Conservation (phyloP, 2,797 vertebrate species). For the Florisuga fusca region DNA sequence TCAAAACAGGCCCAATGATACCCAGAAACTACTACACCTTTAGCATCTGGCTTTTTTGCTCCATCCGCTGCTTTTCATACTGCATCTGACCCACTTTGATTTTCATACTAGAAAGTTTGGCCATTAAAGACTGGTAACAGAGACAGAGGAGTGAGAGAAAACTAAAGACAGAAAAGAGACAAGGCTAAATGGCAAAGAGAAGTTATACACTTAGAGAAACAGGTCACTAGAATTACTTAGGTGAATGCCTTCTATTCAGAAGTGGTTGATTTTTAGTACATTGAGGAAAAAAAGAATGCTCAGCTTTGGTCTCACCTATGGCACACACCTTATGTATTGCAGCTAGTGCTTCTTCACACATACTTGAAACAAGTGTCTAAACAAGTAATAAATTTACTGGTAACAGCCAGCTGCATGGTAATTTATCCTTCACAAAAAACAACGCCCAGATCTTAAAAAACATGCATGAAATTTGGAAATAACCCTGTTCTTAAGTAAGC, state of each 20-base stretch:
- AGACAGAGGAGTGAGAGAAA: constrained; percentile 81
- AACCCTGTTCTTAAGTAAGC: neutral
- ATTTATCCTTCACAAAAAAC: neutral
- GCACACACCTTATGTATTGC: neutral
- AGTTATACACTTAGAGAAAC: constrained; percentile 56
- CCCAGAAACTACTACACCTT: constrained; percentile 88
- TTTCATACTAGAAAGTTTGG: constrained; percentile 99
- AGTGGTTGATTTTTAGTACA: neutral
- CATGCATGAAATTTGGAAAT: neutral
- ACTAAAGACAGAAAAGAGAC: constrained; percentile 78
- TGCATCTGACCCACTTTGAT: constrained; percentile 99
- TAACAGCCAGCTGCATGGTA: neutral
- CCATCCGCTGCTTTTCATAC: constrained; percentile 97
- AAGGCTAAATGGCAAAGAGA: constrained; percentile 58
- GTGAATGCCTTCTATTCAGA: neutral
- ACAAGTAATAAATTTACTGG: neutral
- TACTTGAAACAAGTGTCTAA: neutral
- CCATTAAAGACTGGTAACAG: constrained; percentile 94
- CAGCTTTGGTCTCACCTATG: neutral
- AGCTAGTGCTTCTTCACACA: neutral
- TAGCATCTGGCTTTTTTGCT: constrained; percentile 90
- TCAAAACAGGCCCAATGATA: constrained; percentile 34
- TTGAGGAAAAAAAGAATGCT: neutral
- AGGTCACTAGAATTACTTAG: neutral
- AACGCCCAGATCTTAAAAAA: neutral